Percentiles rank a stretch among this genome's conserved stretches.
phyloP scores from a whole-genome alignment of 1,140 invertebrate genomes.

The Drosophila ironensis region DNA sequence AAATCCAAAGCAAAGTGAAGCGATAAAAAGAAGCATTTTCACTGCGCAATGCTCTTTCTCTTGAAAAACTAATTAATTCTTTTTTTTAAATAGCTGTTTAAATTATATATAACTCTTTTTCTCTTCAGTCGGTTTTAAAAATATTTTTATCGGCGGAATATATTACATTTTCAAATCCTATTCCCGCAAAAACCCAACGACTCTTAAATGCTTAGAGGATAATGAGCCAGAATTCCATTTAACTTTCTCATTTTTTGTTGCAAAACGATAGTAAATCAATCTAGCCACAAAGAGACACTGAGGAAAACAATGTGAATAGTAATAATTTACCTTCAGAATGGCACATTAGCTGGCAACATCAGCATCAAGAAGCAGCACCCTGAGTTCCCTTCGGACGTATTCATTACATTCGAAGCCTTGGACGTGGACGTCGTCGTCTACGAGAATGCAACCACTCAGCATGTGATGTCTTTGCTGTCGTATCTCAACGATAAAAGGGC shows the following conservation, averaged over 20 bases:
- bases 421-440: constrained; percentile 83
- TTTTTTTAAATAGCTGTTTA: neutral
- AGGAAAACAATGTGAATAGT: neutral
- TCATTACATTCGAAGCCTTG: constrained; percentile 87
- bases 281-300: neutral
- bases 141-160: too few relatives aligned
- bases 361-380: constrained; percentile 88
- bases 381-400: constrained; percentile 90
- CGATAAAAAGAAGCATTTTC: neutral
- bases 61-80: neutral
- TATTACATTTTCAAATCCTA: too few relatives aligned
- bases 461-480: constrained; percentile 40
- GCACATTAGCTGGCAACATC: constrained; percentile 90
- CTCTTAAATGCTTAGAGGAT: neutral
- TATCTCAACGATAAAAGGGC: constrained; percentile 47
- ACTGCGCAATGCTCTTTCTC: neutral
- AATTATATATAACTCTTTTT: too few relatives aligned
- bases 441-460: constrained; percentile 31
- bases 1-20: neutral
- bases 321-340: constrained; percentile 78
- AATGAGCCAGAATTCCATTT: neutral
- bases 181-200: neutral
- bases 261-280: constrained; percentile 10
- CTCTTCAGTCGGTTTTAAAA: too few relatives aligned
- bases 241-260: constrained; percentile 1